Conservation (phyloP, 2,113 vertebrate species). For the Osmerus eperlanus region DNA sequence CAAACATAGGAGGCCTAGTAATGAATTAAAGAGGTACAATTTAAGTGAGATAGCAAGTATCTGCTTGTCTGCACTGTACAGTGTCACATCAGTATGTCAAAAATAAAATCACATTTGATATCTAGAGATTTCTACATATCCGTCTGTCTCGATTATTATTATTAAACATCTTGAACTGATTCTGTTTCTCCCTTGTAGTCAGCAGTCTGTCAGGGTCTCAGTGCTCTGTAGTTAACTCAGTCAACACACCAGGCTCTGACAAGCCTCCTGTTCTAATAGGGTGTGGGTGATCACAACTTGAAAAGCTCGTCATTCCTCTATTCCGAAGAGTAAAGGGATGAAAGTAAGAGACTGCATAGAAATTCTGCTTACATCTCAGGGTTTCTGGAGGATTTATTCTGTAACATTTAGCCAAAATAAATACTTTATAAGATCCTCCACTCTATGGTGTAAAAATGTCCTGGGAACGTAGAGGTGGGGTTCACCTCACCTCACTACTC, state of each 20-base stretch:
- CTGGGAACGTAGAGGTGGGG: slow-evolving; percentile 4
- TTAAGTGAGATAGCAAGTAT: too few relatives aligned
- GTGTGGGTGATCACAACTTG: slow-evolving; percentile 24
- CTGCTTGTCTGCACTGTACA: too few relatives aligned
- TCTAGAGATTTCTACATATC: background rate
- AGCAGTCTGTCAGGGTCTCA: slow-evolving; percentile 31
- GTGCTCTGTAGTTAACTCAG: slow-evolving; percentile 9
- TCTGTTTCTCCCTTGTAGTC: slow-evolving; percentile 34
- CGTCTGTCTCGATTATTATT: slow-evolving; percentile 13
- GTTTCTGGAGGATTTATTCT: slow-evolving; percentile 2
- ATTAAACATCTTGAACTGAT: slow-evolving; percentile 44
- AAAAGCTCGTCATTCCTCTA: slow-evolving; percentile 1
- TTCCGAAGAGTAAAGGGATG: slow-evolving; percentile 4
- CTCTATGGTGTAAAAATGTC: slow-evolving; percentile 1
- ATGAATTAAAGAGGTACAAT: too few relatives aligned
- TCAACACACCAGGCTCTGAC: slow-evolving; percentile 30
- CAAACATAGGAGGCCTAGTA: too few relatives aligned
- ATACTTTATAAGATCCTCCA: slow-evolving; percentile 20
- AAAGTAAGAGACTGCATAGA: slow-evolving; percentile 6
- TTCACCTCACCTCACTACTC: background rate
- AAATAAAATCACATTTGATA: background rate
- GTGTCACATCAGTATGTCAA: too few relatives aligned
- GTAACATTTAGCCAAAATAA: slow-evolving; percentile 28
- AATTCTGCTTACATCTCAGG: slow-evolving; percentile 11
- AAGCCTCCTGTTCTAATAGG: slow-evolving; percentile 22